Evolutionary conservation across 1,140 invertebrate genomes (phyloP).

Genomic region (Reticulitermes speratus): DNA sequence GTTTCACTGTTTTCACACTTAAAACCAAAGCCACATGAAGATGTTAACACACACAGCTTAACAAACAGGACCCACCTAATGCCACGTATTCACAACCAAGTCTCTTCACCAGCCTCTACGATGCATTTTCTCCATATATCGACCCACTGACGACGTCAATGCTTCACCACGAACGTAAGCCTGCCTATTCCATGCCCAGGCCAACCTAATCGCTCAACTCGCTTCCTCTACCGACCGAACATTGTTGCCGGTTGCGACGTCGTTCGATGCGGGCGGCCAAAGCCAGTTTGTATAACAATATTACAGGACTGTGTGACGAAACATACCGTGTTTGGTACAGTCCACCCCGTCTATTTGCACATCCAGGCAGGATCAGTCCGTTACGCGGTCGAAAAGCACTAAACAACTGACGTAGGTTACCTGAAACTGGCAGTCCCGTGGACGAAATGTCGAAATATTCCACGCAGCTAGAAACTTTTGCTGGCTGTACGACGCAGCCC

Average conservation of each 20-base stretch:
- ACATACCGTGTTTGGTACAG: background rate
- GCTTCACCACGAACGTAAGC: background rate
- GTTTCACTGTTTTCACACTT: background rate
- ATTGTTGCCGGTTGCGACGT: conserved; percentile 24
- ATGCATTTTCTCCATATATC: background rate
- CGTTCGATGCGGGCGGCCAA: conserved; percentile 20
- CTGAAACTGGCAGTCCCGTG: background rate
- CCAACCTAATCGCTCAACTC: conserved; percentile 29
- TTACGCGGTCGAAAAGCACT: background rate
- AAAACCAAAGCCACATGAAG: background rate
- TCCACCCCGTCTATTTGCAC: background rate
- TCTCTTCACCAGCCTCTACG: background rate
- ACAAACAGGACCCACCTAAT: no score
- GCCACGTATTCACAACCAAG: background rate
- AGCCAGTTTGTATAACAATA: background rate
- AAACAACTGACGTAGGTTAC: background rate
- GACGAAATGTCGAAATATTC: background rate
- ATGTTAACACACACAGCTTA: no score
- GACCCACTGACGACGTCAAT: background rate
- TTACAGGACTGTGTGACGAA: background rate
- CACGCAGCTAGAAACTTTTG: background rate
- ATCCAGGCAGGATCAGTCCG: background rate
- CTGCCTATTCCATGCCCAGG: conserved; percentile 1
- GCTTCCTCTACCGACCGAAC: conserved; percentile 22
- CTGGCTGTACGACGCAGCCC: background rate